phyloP scores from a whole-genome alignment of 92 coral and sea anemone species.

The Phenganax stokvisi region DNA sequence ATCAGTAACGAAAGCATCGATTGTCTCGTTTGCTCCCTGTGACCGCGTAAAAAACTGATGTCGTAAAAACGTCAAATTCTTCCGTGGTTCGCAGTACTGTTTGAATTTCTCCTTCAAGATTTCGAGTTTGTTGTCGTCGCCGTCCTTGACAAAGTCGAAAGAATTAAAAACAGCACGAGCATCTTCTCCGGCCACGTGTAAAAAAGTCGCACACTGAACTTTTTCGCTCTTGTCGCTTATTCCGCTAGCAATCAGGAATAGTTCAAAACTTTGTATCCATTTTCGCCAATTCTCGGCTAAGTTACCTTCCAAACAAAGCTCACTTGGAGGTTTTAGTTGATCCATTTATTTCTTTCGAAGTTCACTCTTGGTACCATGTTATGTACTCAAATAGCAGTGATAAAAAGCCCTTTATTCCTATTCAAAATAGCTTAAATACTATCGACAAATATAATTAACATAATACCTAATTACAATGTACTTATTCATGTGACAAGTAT shows the following conservation, averaged over 20 bases:
- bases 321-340: constrained; percentile 16
- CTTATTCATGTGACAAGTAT: no score
- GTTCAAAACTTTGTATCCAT: constrained; percentile 3
- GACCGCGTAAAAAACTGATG: constrained; percentile 17
- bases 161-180: constrained; percentile 16
- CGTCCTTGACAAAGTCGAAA: neutral
- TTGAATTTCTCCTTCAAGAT: neutral
- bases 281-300: constrained; percentile 16
- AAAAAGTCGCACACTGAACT: neutral
- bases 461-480: no score
- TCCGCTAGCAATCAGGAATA: neutral
- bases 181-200: constrained; percentile 14
- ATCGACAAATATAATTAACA: no score
- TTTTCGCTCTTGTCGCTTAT: neutral
- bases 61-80: neutral
- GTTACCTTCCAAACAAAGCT: constrained; percentile 9
- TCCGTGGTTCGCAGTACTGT: neutral
- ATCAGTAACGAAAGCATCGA: constrained; percentile 13
- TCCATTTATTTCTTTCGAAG: constrained; percentile 5
- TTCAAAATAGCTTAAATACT: no score
- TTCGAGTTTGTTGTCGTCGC: neutral
- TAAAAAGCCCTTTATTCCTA: no score
- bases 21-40: constrained; percentile 8
- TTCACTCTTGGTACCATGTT: constrained; percentile 48
- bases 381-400: neutral